Base-by-base conservation (phyloP, 2,888 invertebrate species). In the Aquatica leii region DNA sequence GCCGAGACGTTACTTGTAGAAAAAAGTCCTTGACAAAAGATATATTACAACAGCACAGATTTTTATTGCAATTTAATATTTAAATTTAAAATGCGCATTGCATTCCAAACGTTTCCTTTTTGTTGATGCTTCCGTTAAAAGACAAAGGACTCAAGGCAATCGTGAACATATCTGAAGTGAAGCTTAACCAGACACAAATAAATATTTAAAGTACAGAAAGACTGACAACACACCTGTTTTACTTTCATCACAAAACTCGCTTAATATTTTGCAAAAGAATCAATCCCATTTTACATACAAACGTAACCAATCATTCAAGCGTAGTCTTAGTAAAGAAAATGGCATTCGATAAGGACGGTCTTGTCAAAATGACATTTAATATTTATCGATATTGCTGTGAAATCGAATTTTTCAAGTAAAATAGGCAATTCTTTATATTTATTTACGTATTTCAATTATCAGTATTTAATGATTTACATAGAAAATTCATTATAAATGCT, bases 211-310 rank as follows among this genome's bases (percentile, higher is more conserved):
- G 46, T 46, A 46, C 9, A 8, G 11, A 35, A 52, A 34, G n/a
- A 17, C 14, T 37, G 35, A 52, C 52, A 52, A 35, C 35, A 18
- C 52, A 52, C 52, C 52, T 52, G 52, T 35, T n/a, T 37, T 18
- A n/a, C 46, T 46, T 46, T 46, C 46, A 20, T 46, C 46, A 46
- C 46, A 18, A 46, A 18, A 18, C 11, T 20, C 46, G n/a, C 18
- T 9, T 8, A 46, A 15, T 20, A 46, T 46, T 46, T 46, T 24
- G 6, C 46, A 46, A 17, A 20, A 20, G 11, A 37, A 37, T 2
- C 2, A 12, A 37, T 37, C 2, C 46, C 5, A 46, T 17, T 46
- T 46, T 46, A 18, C 46, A 46, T 46, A 46, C 46, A 46, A 46
- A 46, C 46, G 46, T 20, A 37, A 9, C 37, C 37, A 46, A 46